These are phyloP conservation scores for Tenebrio molitor DNA, from an alignment of 1,140 invertebrate genomes.

Conservation along the genomic window DNA sequence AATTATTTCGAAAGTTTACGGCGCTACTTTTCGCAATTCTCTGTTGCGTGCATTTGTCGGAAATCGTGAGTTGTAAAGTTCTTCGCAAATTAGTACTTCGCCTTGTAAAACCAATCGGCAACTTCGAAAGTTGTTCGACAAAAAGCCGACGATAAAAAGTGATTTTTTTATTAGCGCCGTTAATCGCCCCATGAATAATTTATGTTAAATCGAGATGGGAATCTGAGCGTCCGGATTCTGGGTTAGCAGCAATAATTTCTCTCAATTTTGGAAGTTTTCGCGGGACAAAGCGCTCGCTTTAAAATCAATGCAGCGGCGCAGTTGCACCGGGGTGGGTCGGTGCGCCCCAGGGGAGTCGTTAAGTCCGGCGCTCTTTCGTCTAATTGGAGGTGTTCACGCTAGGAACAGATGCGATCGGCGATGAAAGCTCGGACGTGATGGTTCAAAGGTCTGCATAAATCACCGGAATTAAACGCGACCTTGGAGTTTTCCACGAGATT, in stretches of 20 bases:
- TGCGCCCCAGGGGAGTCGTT: background rate
- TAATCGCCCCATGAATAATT: background rate
- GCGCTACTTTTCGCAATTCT: too few relatives aligned
- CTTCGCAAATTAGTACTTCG: background rate
- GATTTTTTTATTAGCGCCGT: background rate
- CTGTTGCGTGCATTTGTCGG: too few relatives aligned
- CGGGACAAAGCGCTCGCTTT: background rate
- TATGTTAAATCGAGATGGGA: background rate
- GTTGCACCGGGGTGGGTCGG: background rate
- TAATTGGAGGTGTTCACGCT: background rate
- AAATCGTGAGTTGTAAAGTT: too few relatives aligned
- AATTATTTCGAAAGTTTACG: too few relatives aligned
- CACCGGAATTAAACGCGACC: background rate
- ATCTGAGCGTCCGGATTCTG: background rate
- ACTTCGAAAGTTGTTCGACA: background rate
- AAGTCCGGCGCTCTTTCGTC: background rate
- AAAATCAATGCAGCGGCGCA: background rate
- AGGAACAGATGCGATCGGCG: background rate
- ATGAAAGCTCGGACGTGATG: background rate
- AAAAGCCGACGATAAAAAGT: background rate
- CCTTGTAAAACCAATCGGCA: background rate
- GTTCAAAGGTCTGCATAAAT: background rate
- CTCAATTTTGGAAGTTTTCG: background rate
- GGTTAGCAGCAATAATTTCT: background rate
- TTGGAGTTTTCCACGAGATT: background rate